A percentile compares a stretch with the other conserved stretches of the same genome.
Evolutionary conservation across 37 sponge, comb jelly and placozoan genomes (phyloP).

Genomic region (Cliona cf. orientalis): DNA sequence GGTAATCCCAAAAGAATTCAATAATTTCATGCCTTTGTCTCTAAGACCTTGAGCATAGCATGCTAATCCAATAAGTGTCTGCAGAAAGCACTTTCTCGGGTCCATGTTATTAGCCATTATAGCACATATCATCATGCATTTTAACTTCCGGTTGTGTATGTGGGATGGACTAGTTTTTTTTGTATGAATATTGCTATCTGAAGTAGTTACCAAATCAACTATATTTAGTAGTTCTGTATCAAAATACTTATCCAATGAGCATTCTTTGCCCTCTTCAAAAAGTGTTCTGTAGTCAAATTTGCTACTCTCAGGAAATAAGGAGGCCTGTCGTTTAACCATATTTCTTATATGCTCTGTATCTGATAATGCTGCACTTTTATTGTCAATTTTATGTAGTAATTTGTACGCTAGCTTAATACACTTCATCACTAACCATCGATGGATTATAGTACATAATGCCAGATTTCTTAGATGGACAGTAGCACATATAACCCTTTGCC

Average conservation of each 20-base stretch:
- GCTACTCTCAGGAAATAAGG: background rate
- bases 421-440: background rate
- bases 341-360: background rate
- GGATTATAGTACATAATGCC: slow-evolving; percentile 8
- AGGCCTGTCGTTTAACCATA: background rate
- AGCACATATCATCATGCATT: background rate
- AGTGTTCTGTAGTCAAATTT: background rate
- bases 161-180: background rate
- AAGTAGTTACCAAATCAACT: background rate
- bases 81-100: slow-evolving; percentile 2
- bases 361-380: background rate
- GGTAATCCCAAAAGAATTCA: slow-evolving; percentile 3
- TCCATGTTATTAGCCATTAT: background rate
- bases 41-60: background rate
- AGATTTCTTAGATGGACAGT: background rate
- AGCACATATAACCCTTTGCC: too few species aligned
- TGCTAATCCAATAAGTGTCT: slow-evolving; percentile 8
- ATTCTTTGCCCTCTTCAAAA: background rate
- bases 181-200: background rate
- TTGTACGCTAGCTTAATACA: background rate
- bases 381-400: slow-evolving; percentile 7
- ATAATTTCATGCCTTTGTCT: slow-evolving; percentile 2
- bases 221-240: background rate
- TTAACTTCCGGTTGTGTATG: background rate
- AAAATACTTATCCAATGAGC: background rate